Conservation (phyloP, 2,113 vertebrate genomes). For the Corythornis madagascariensis region DNA sequence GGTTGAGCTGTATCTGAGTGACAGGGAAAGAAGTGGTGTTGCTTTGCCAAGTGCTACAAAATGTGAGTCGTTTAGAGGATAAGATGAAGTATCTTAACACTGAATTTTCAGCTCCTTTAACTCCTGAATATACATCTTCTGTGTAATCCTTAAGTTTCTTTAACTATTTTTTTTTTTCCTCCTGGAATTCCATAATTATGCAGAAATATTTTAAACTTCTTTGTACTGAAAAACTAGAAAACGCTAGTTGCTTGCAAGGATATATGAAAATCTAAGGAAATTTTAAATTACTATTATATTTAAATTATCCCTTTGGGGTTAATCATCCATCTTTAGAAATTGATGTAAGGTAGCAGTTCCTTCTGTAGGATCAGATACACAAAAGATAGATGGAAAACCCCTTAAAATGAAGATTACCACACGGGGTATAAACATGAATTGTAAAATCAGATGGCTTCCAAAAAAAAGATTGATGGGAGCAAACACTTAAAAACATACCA, state of each 20-base stretch:
- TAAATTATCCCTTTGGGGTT: neutral
- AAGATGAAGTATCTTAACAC: neutral
- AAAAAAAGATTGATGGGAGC: neutral
- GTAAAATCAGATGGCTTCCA: neutral
- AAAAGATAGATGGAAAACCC: neutral
- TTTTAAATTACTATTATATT: neutral
- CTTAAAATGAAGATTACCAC: neutral
- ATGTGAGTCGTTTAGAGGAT: neutral
- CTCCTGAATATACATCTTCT: neutral
- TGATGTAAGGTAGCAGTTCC: neutral
- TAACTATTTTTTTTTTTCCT: neutral
- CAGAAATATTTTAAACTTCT: neutral
- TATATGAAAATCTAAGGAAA: neutral
- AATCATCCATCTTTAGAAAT: neutral
- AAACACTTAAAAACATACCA: neutral
- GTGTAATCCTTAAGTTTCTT: neutral
- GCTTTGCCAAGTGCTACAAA: neutral
- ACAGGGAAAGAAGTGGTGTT: rapidly evolving
- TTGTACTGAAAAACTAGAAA: neutral
- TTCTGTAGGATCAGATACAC: neutral
- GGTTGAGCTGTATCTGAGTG: neutral
- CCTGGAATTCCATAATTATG: neutral
- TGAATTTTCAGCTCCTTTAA: neutral
- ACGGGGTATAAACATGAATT: neutral
- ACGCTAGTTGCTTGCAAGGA: neutral